These are phyloP conservation scores for Lytechinus pictus DNA, from an alignment of 35 echinoderm and acorn worm genomes.

Conservation along the genomic window DNA sequence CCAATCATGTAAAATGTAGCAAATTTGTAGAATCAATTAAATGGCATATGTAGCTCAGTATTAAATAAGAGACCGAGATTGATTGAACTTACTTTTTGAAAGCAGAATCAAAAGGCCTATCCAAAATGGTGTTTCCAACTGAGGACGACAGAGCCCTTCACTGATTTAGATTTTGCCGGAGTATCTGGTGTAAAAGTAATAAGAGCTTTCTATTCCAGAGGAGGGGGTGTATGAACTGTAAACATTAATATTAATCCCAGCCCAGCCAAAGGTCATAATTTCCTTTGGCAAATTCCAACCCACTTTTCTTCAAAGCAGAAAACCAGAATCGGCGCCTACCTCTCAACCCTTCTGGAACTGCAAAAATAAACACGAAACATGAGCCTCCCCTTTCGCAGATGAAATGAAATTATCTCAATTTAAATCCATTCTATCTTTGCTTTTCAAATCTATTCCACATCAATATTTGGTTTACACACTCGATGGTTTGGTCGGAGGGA, in stretches of 20 bases:
- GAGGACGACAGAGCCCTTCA: not conserved
- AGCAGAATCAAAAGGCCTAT: not conserved
- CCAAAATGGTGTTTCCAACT: not conserved
- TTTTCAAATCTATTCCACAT: slow-evolving; percentile 38
- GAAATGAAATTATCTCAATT: slow-evolving; percentile 52
- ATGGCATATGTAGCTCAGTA: no score
- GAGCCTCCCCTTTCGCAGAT: slow-evolving; percentile 9
- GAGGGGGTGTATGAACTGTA: not conserved
- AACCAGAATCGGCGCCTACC: not conserved
- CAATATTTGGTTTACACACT: slow-evolving; percentile 52
- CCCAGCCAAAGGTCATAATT: slow-evolving; percentile 27
- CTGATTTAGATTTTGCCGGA: not conserved
- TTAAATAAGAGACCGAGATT: no score
- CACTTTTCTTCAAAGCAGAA: not conserved
- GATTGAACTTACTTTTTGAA: no score
- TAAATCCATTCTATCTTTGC: slow-evolving; percentile 17
- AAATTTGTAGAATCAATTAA: no score
- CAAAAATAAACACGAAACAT: slow-evolving; percentile 37
- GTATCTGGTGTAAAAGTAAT: not conserved
- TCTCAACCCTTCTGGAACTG: not conserved
- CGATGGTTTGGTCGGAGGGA: not conserved
- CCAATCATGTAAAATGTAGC: no score
- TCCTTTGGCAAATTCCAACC: slow-evolving; percentile 19
- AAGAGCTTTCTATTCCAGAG: not conserved
- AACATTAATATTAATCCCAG: slow-evolving; percentile 15